Percentiles rank a stretch among this genome's conserved stretches.
phyloP scores from a whole-genome alignment of 2,113 vertebrate species.

The Clarias batrachus region DNA sequence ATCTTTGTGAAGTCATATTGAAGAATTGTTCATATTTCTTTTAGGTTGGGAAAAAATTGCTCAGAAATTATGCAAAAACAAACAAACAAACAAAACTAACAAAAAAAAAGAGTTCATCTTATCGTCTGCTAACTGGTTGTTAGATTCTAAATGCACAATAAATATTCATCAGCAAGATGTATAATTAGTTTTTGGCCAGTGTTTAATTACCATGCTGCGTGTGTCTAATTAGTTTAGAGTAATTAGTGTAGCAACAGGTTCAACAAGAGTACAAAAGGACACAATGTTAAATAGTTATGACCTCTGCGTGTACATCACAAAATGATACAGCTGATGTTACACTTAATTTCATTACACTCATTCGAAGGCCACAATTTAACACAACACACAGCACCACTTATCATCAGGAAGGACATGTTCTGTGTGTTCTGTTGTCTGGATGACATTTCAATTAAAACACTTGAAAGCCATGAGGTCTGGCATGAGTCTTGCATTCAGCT shows the following conservation, averaged over 20 bases:
- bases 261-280: not conserved
- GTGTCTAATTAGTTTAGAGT: not conserved
- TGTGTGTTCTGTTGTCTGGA: not conserved
- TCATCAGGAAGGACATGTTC: not conserved
- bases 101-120: not conserved
- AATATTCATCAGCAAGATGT: not conserved
- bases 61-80: not conserved
- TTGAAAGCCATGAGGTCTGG: not conserved
- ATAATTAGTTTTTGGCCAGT: not conserved
- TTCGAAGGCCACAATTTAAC: not conserved
- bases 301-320: not conserved
- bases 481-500: not conserved
- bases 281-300: not conserved
- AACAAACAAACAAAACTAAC: no score
- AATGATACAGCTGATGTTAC: not conserved
- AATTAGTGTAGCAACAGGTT: not conserved
- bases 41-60: not conserved
- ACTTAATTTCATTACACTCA: not conserved
- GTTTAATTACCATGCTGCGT: not conserved
- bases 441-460: not conserved
- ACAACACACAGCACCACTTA: not conserved
- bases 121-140: not conserved
- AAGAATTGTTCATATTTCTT: not conserved
- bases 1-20: not conserved
- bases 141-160: not conserved